Evolutionary conservation across 2,797 vertebrate species (phyloP).

Genomic region (Muraenolepis orangiensis): DNA sequence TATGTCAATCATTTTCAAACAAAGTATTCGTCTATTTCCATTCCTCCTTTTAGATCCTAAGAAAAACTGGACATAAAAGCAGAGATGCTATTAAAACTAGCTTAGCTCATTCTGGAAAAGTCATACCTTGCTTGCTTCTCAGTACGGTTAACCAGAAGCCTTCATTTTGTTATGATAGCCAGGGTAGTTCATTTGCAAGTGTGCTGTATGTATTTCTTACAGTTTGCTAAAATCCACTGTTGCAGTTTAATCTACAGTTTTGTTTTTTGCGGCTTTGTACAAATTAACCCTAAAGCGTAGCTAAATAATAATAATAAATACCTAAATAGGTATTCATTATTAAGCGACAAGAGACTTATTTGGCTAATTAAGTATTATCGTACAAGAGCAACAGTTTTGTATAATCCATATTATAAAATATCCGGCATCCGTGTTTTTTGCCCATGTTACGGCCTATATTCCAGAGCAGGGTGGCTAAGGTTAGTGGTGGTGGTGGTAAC

Average conservation of each 20-base stretch:
- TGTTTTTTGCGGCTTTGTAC: too few relatives aligned
- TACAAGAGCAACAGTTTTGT: constrained; percentile 9
- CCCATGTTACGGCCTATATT: constrained; percentile 48
- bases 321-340: background rate
- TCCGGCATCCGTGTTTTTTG: constrained; percentile 21
- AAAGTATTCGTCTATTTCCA: constrained; percentile 50
- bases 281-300: constrained; percentile 10
- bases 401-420: constrained; percentile 33
- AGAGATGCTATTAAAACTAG: constrained; percentile 24
- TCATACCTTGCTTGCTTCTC: background rate
- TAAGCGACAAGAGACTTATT: background rate
- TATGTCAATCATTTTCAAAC: constrained; percentile 63
- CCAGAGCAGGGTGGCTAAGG: constrained; percentile 43
- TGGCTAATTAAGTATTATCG: background rate
- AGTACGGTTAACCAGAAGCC: background rate
- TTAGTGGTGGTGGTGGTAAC: constrained; percentile 61
- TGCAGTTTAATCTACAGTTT: constrained; percentile 15
- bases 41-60: constrained; percentile 32
- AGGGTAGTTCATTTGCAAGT: background rate
- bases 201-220: constrained; percentile 18
- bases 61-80: constrained; percentile 31
- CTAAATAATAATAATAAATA: too few relatives aligned
- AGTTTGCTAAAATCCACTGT: constrained; percentile 29
- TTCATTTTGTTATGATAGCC: background rate
- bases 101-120: constrained; percentile 18